A percentile compares a stretch with the other conserved stretches of the same genome.
phyloP scores from a whole-genome alignment of 2,797 vertebrate genomes.

The Podarcis siculus region DNA sequence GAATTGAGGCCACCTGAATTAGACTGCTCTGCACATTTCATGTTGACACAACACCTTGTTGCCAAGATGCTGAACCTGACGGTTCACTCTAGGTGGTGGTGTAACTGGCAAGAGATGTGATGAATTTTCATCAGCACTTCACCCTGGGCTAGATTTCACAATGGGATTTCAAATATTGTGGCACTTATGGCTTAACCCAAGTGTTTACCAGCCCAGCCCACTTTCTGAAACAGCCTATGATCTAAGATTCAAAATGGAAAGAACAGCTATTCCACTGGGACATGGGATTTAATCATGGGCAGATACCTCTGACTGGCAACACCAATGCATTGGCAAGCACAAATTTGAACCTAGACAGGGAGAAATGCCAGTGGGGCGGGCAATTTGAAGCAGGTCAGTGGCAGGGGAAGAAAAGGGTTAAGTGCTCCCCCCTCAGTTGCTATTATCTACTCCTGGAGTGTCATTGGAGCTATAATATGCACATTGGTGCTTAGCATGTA shows the following conservation, averaged over 20 bases:
- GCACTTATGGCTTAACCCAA: neutral
- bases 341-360: neutral
- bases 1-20: neutral
- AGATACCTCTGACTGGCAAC: neutral
- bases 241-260: neutral
- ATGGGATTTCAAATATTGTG: neutral
- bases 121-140: neutral
- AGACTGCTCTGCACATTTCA: neutral
- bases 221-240: neutral
- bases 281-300: neutral
- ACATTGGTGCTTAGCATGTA: too few species aligned
- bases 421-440: neutral
- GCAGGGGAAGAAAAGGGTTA: neutral
- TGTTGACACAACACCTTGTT: neutral
- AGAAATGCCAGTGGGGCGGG: neutral
- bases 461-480: neutral
- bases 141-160: neutral
- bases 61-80: neutral
- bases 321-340: neutral
- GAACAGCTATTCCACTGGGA: neutral
- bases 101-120: neutral
- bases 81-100: neutral
- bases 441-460: neutral
- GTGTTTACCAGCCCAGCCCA: neutral
- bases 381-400: neutral